phyloP scores from a whole-genome alignment of 2,888 invertebrate species.

The Nomada fabriciana region DNA sequence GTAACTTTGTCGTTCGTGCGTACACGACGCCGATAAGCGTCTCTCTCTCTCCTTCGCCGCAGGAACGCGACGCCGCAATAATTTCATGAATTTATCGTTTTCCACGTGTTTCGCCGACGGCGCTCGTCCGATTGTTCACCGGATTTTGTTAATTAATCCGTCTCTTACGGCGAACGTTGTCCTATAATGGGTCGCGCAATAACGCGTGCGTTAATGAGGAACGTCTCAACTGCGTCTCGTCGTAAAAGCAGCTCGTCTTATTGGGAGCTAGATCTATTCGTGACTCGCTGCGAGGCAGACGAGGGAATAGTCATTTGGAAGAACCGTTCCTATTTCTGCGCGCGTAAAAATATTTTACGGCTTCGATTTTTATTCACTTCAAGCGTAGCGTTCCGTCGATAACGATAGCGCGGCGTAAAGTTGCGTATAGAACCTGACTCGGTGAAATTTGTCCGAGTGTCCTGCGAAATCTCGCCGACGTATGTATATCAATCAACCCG shows the following conservation, averaged over 20 bases:
- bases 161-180: background rate
- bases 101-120: background rate
- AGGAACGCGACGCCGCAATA: slow-evolving; percentile 27
- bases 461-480: background rate
- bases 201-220: slow-evolving; percentile 4
- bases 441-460: background rate
- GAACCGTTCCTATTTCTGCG: no score
- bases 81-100: slow-evolving; percentile 50
- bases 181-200: background rate
- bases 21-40: slow-evolving; percentile 55
- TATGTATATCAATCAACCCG: slow-evolving; percentile 3
- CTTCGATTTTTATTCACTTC: no score
- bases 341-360: no score
- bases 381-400: no score
- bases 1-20: slow-evolving; percentile 61
- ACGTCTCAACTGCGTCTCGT: background rate
- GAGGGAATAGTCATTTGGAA: no score
- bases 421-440: no score
- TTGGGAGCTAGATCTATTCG: no score
- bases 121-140: slow-evolving; percentile 19
- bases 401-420: no score
- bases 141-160: slow-evolving; percentile 33
- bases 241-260: background rate
- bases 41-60: slow-evolving; percentile 4
- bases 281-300: no score